Evolutionary conservation across 2,888 invertebrate genomes (phyloP), one percentile per base, ranked within the genome.

Genomic region (Tyria jacobaeae): DNA sequence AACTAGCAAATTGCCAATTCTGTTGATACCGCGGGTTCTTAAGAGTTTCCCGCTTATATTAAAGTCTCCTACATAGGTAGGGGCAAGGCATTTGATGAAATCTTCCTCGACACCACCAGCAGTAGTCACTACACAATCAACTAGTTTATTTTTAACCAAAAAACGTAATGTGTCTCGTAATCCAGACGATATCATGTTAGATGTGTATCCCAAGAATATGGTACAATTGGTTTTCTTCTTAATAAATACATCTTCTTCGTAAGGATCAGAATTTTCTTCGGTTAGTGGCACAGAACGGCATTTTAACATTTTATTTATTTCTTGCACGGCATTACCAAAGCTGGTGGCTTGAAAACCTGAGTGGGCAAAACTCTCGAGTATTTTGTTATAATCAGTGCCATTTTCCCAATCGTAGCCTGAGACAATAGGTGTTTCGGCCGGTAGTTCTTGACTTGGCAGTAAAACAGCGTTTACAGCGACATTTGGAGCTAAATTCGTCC

Each of bases 101-200:
- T 99, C 99, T 91, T 99, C 99, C 89, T 99, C 99, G 0, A 99
- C 95, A 0, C 99, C 99, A 1, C 99, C 99, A 0, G 99, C 99
- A 14, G 99, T 98, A 0, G 99, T 98, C 1, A 99, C 99, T 70
- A 99, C 95, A 83, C 99, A 99, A 89, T 99, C 99, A 37, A 99
- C 96, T 94, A 99, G 96, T 85, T 90, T 94, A 64, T 94, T 91
- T 83, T 91, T 93, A 0, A 93, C 92, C 70, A 94, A 75, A 94
- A 97, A 99, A 58, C 96, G 94, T 68, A 99, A 96, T 0, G 97
- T 97, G 82, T 99, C 99, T 67, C 99, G 94, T 64, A 99, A 92
- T 3, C 99, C 99, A 58, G 98, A 97, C 0, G 99, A 99, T 35
- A 98, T 97, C 95, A 99, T 96, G 89, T 99, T 99, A 0, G 99